Percentiles rank a stretch among this genome's conserved stretches.
Evolutionary conservation across 2,888 invertebrate species (phyloP).

Genomic region (Nemurella pictetii): DNA sequence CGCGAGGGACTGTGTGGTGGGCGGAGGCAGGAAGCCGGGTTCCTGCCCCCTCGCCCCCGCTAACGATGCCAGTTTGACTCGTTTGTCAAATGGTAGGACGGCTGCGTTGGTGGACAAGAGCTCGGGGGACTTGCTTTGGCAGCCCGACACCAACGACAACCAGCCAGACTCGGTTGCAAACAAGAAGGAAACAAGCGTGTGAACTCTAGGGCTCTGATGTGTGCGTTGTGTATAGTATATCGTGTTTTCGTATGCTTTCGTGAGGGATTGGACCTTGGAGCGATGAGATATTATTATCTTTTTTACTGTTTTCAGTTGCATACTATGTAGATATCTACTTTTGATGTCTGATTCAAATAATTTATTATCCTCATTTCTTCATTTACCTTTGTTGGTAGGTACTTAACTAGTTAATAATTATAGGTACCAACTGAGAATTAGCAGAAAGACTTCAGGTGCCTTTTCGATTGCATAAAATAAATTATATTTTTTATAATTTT

Average conservation of each 20-base stretch:
- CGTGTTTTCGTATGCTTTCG: background rate
- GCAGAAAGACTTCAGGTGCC: background rate
- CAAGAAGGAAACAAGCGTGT: conserved; percentile 39
- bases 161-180: conserved; percentile 31
- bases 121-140: background rate
- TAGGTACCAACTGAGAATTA: background rate
- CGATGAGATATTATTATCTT: too few species aligned
- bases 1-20: background rate
- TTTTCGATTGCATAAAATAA: background rate
- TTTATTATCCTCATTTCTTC: too few species aligned
- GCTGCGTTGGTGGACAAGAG: background rate
- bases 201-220: background rate
- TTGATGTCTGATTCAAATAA: too few species aligned
- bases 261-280: background rate
- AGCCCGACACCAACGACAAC: background rate
- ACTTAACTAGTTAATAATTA: too few species aligned
- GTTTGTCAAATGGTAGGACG: conserved; percentile 18
- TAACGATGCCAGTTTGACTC: background rate
- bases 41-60: background rate
- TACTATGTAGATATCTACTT: background rate
- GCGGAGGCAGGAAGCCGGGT: background rate
- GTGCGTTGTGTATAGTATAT: background rate
- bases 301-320: background rate
- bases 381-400: too few species aligned
- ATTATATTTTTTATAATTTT: background rate